Conservation (phyloP, 2,113 vertebrate genomes). For the Clarias batrachus region DNA sequence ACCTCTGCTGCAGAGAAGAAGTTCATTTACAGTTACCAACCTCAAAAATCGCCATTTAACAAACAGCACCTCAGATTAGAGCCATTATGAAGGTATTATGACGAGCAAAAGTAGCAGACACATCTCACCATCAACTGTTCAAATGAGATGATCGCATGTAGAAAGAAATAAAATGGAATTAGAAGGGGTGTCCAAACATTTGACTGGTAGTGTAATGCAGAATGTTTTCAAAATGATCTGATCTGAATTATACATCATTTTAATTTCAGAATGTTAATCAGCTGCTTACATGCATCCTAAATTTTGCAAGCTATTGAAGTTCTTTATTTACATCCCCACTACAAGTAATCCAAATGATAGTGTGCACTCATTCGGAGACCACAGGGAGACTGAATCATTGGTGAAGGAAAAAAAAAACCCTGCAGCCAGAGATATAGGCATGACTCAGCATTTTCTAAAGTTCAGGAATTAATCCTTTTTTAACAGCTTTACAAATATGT, state of each 20-base stretch:
- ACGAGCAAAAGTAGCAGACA: too few species aligned
- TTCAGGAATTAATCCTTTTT: background rate
- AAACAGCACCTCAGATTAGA: too few species aligned
- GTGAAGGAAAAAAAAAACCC: background rate
- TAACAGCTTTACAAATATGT: background rate
- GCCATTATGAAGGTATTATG: too few species aligned
- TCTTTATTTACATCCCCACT: background rate
- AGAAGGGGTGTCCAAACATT: too few species aligned
- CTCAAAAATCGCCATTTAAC: too few species aligned
- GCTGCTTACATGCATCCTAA: background rate
- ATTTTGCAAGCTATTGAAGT: background rate
- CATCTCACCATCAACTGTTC: too few species aligned
- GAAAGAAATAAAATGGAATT: too few species aligned
- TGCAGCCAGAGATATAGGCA: background rate
- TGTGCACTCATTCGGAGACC: background rate
- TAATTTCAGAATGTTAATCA: background rate
- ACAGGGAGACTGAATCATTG: background rate
- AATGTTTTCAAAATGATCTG: background rate
- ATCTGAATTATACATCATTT: background rate
- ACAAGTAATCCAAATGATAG: background rate
- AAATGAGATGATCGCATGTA: too few species aligned
- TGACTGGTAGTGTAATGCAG: too few species aligned
- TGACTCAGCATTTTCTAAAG: background rate
- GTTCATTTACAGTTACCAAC: too few species aligned
- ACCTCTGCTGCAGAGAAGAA: too few species aligned